phyloP scores from a whole-genome alignment of 2,888 invertebrate species.

The Germaria angustata region DNA sequence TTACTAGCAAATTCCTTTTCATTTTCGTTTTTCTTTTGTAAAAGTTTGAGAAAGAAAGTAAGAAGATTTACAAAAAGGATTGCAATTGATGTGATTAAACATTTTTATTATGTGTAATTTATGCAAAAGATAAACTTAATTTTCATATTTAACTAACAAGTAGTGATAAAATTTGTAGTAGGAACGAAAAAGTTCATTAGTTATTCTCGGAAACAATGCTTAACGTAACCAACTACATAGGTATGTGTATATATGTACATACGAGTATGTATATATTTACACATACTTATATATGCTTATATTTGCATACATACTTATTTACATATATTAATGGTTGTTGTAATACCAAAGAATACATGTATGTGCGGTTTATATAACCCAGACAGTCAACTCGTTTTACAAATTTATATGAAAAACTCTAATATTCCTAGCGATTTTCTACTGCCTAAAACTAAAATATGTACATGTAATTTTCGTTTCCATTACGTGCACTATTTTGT shows the following conservation, averaged over 20 bases:
- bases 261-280: not conserved
- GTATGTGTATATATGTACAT: not conserved
- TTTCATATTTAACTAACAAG: conserved; percentile 59
- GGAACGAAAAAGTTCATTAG: not conserved
- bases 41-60: conserved; percentile 38
- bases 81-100: conserved; percentile 70
- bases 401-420: too few relatives aligned
- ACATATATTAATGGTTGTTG: too few relatives aligned
- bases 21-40: conserved; percentile 38
- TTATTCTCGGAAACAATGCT: not conserved
- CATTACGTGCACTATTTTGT: too few relatives aligned
- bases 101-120: conserved; percentile 67
- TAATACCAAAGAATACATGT: too few relatives aligned
- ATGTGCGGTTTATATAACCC: too few relatives aligned
- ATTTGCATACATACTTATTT: too few relatives aligned
- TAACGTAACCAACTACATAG: conserved; percentile 13
- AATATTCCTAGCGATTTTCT: too few relatives aligned
- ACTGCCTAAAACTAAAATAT: too few relatives aligned
- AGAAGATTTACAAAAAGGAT: conserved; percentile 55
- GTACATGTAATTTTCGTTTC: too few relatives aligned
- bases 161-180: conserved; percentile 36
- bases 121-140: conserved; percentile 63
- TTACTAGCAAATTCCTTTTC: too few relatives aligned
- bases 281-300: too few relatives aligned
- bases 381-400: too few relatives aligned